phyloP scores from a whole-genome alignment of 2,797 vertebrate species.

The Calcarius lapponicus region DNA sequence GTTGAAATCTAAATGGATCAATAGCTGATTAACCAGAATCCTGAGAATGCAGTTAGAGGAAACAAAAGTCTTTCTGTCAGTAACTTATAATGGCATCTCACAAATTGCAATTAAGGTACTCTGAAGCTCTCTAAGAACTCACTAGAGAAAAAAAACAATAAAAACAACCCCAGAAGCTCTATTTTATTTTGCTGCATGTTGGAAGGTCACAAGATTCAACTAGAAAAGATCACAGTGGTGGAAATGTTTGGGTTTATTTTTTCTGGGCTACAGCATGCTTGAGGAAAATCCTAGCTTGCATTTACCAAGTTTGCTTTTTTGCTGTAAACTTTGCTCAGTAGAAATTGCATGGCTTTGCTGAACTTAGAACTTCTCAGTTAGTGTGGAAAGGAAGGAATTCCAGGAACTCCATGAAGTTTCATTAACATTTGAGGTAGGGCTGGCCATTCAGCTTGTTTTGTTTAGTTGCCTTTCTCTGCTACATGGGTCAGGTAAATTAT shows the following conservation, averaged over 20 bases:
- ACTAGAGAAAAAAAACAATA: background rate
- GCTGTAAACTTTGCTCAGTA: background rate
- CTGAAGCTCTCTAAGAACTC: background rate
- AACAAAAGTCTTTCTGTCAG: background rate
- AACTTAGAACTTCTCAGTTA: background rate
- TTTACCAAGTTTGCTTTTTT: background rate
- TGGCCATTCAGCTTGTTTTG: background rate
- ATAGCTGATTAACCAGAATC: background rate
- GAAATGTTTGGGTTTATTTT: background rate
- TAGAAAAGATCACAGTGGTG: background rate
- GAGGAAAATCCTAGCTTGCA: background rate
- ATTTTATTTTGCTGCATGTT: background rate
- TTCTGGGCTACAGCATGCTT: background rate
- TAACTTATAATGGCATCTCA: background rate
- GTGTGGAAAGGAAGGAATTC: background rate
- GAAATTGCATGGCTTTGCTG: background rate
- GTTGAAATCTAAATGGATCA: background rate
- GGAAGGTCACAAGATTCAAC: background rate
- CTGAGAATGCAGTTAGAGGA: background rate
- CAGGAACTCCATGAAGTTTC: background rate
- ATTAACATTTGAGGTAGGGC: background rate
- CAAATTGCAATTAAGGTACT: background rate
- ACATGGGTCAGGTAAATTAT: rapidly evolving
- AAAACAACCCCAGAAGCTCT: background rate
- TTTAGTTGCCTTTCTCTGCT: background rate